These are phyloP conservation scores for Parelbella ahira DNA, from an alignment of 2,888 invertebrate species.

Conservation along the genomic window DNA sequence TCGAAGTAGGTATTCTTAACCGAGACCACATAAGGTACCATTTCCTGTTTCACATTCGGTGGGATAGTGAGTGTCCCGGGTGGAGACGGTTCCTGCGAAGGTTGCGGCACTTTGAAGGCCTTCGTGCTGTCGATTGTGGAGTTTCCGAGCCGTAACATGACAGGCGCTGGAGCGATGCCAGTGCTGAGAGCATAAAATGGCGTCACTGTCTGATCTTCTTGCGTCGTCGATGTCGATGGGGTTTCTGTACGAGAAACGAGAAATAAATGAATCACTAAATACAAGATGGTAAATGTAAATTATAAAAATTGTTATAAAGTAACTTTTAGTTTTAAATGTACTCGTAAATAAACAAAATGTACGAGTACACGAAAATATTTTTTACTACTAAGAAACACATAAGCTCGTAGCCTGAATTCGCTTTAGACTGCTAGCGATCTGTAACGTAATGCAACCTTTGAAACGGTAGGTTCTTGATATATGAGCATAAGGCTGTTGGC, in stretches of 20 bases:
- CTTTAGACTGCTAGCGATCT: too few species aligned
- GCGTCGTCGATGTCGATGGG: conserved; percentile 46
- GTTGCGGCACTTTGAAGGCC: conserved; percentile 71
- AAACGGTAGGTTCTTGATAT: too few species aligned
- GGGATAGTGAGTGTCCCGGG: conserved; percentile 31
- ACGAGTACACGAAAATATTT: too few species aligned
- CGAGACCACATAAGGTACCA: conserved; percentile 62
- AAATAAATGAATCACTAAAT: not conserved
- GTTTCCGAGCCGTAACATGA: conserved; percentile 72
- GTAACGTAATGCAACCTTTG: too few species aligned
- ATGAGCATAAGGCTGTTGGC: too few species aligned
- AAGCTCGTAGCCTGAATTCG: too few species aligned
- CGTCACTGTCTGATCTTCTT: conserved; percentile 62
- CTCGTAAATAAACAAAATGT: too few species aligned
- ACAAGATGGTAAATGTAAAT: too few species aligned
- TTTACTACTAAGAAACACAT: too few species aligned
- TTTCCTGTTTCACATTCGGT: conserved; percentile 42
- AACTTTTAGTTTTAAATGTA: too few species aligned
- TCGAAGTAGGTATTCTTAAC: conserved; percentile 70
- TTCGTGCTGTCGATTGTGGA: conserved; percentile 76
- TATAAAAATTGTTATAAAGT: too few species aligned
- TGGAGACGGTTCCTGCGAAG: conserved; percentile 41
- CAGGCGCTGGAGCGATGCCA: conserved; percentile 60
- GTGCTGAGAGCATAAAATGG: conserved; percentile 69
- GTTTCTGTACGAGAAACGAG: conserved; percentile 45